Evolutionary conservation across 2,797 vertebrate genomes (phyloP), one percentile per base, ranked within the genome.

Genomic region (Melanotaenia parkinsoni): DNA sequence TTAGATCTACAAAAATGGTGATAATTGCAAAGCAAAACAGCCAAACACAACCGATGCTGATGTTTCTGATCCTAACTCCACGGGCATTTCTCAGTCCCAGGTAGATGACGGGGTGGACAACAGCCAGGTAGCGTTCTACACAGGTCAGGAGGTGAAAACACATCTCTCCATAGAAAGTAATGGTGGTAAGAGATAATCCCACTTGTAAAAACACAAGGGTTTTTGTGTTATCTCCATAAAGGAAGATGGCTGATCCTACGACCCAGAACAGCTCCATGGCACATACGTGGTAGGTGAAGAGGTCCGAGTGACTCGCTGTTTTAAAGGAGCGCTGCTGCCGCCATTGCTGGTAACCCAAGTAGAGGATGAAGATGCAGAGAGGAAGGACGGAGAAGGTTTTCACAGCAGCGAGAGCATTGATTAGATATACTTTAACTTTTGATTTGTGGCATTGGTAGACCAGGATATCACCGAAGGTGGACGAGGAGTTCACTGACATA

Each of bases 81-180:
- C 47, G 18, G 0, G 35, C 12, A 7, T 28, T 57, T 16, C 20
- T 79, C 12, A 83, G 35, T 10, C 38, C 4, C 54, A 69, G 14
- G 56, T 83, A 88, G 60, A 9, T 20, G 60, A 88, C 5, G 0
- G 84, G 86, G 4, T 83, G 78, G 43, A 85, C 53, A 0, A 84
- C 83, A 20, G 86, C 83, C 58, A 88, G 16, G 1, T 85, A 84
- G 5, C 72, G 58, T 0, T 88, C 84, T 8, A 74, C 30, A 40
- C 82, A 81, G 3, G 74, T 78, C 14, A 88, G 54, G 11, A 58
- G 0, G 9, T 84, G 71, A 24, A 86, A 59, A 0, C 4, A 0
- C 0, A 7, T 5, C 65, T 79, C 50, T 50, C 70, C 72, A 16
- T 0, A 26, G 1, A 56, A 71, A n/a, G 0, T 0, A 3, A 45